phyloP scores from a whole-genome alignment of 37 sponge, comb jelly and placozoan genomes.

The Petrosia ficiformis region DNA sequence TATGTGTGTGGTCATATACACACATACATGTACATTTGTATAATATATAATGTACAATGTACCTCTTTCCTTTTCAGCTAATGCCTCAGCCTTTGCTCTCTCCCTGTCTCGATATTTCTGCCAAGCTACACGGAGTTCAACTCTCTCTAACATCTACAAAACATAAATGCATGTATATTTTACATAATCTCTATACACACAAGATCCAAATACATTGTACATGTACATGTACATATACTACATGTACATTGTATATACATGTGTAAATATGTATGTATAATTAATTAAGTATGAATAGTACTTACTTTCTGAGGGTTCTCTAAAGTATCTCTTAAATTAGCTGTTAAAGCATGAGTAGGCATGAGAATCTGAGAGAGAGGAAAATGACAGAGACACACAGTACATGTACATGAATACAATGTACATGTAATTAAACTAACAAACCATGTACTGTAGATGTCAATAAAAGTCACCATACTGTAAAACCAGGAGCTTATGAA shows the following conservation, averaged over 20 bases:
- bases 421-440: too few relatives aligned
- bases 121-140: conserved; percentile 80
- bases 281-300: not conserved
- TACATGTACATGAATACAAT: too few relatives aligned
- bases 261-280: not conserved
- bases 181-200: not conserved
- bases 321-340: conserved; percentile 33
- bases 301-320: conserved; percentile 52
- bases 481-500: too few relatives aligned
- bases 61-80: conserved; percentile 88
- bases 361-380: conserved; percentile 62
- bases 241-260: not conserved
- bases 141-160: conserved; percentile 61
- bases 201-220: not conserved
- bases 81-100: conserved; percentile 75
- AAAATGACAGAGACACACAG: too few relatives aligned
- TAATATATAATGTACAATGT: not conserved
- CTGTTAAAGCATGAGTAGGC: conserved; percentile 24
- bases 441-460: too few relatives aligned
- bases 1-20: too few relatives aligned
- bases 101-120: conserved; percentile 69
- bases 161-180: not conserved
- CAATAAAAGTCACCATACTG: too few relatives aligned
- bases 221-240: not conserved
- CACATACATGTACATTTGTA: not conserved